These are phyloP conservation scores for Siniperca undulata DNA, from an alignment of 2,797 vertebrate species.

Conservation along the genomic window DNA sequence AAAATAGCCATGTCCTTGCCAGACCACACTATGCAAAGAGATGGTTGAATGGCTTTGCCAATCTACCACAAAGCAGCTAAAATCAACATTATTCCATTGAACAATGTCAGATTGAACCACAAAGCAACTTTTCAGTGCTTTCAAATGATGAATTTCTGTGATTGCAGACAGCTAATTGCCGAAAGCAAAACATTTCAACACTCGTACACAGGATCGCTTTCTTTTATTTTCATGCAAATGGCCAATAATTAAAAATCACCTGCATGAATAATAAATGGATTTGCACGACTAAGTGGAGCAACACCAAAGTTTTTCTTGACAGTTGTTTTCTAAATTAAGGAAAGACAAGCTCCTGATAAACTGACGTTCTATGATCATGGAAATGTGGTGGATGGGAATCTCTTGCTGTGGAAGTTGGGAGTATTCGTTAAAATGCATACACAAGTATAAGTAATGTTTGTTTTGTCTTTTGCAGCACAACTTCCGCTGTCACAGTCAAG, in stretches of 20 bases:
- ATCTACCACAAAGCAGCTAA: not conserved
- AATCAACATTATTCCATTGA: not conserved
- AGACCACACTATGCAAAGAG: not conserved
- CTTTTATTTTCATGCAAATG: not conserved
- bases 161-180: not conserved
- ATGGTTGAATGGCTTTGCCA: not conserved
- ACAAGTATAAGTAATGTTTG: not conserved
- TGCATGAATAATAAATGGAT: not conserved
- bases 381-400: not conserved
- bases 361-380: not conserved
- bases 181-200: too few species aligned
- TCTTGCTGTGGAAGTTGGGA: not conserved
- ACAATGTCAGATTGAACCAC: not conserved
- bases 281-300: too few species aligned
- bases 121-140: fast-evolving
- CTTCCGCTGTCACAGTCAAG: constrained; percentile 98
- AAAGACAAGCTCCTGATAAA: not conserved
- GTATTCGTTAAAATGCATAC: not conserved
- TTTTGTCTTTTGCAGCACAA: constrained; percentile 89
- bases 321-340: not conserved
- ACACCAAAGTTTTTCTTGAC: fast-evolving
- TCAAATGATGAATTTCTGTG: not conserved
- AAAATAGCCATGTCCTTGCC: not conserved
- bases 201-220: not conserved
- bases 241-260: not conserved